A percentile compares a stretch with the other conserved stretches of the same genome.
phyloP scores from a whole-genome alignment of 2,113 vertebrate genomes.

The Strigops habroptila region DNA sequence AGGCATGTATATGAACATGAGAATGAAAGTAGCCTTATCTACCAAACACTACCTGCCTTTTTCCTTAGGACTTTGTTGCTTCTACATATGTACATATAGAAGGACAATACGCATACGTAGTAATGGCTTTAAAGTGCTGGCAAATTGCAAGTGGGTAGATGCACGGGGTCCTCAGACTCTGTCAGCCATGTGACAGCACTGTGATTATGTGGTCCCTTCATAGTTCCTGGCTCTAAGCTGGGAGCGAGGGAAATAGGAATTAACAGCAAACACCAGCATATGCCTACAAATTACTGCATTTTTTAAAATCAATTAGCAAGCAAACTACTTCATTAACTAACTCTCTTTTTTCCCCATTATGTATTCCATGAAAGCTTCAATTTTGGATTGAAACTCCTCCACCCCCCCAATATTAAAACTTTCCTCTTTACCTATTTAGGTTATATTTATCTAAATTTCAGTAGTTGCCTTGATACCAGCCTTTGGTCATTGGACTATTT shows the following conservation, averaged over 20 bases:
- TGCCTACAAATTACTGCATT: not conserved
- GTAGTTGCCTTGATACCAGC: not conserved
- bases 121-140: slow-evolving; percentile 5
- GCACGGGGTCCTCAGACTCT: not conserved
- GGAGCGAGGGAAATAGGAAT: not conserved
- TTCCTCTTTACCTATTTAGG: slow-evolving; percentile 41
- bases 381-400: not conserved
- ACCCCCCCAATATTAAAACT: not conserved
- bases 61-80: not conserved
- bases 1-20: not conserved
- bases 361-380: not conserved
- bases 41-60: not conserved
- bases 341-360: not conserved
- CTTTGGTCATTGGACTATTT: slow-evolving; percentile 11
- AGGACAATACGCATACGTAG: not conserved
- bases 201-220: not conserved
- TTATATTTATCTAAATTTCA: slow-evolving; percentile 57
- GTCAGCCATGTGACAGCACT: not conserved
- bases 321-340: slow-evolving; percentile 60
- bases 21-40: not conserved
- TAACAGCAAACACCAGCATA: not conserved
- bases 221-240: not conserved
- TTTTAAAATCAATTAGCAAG: slow-evolving; percentile 45
- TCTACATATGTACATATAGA: not conserved
- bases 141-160: not conserved